A percentile compares a stretch with the other conserved stretches of the same genome.
These are phyloP conservation scores for Salminus brasiliensis DNA, from an alignment of 2,113 vertebrate genomes.

Conservation along the genomic window DNA sequence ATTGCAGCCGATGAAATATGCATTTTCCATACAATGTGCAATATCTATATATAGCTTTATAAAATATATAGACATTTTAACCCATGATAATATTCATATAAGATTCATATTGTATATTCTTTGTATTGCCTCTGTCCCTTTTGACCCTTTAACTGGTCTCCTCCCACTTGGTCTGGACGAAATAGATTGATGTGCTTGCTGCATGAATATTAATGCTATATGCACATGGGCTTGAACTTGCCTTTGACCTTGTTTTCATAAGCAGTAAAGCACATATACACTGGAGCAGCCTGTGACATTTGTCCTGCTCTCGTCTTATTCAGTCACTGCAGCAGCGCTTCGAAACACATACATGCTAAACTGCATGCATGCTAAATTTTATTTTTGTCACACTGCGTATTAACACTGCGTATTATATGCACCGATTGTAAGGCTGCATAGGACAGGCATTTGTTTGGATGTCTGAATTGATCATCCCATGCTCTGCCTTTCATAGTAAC, in stretches of 20 bases:
- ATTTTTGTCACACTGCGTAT: neutral
- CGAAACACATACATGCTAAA: neutral
- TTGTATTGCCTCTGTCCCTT: constrained; percentile 36
- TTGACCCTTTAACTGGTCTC: constrained; percentile 40
- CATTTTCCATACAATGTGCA: neutral
- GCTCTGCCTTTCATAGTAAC: neutral
- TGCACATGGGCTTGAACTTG: constrained; percentile 67
- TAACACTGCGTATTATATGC: neutral
- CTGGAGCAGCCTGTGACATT: neutral
- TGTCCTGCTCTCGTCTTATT: neutral
- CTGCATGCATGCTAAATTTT: neutral
- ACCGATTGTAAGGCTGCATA: neutral
- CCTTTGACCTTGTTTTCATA: constrained; percentile 71
- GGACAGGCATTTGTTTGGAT: neutral
- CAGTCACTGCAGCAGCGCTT: neutral
- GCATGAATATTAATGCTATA: constrained; percentile 72
- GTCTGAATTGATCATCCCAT: neutral
- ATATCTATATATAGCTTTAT: neutral
- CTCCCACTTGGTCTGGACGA: constrained; percentile 50
- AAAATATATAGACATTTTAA: neutral
- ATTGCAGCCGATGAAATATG: neutral
- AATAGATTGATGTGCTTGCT: constrained; percentile 69
- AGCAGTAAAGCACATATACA: constrained; percentile 33
- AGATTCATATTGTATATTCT: neutral
- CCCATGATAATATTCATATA: neutral